These are phyloP conservation scores for Papilio dardanus DNA, from an alignment of 1,140 invertebrate species.

Conservation along the genomic window DNA sequence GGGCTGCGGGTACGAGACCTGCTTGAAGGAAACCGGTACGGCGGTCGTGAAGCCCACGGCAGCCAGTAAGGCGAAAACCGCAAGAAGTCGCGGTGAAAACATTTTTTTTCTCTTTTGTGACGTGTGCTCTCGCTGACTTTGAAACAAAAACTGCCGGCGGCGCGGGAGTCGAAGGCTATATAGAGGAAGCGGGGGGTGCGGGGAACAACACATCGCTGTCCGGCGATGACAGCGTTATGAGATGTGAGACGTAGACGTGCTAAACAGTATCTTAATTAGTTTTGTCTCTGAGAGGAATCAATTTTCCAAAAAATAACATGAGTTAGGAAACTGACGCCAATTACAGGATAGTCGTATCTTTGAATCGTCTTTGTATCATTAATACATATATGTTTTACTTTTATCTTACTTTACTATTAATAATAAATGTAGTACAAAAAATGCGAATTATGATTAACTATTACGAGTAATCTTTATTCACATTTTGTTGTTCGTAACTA, in stretches of 20 bases:
- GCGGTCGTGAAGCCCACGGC: conserved; percentile 57
- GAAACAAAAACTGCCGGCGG: conserved; percentile 66
- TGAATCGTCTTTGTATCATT: not conserved
- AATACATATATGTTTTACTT: too few relatives aligned
- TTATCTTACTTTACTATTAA: too few relatives aligned
- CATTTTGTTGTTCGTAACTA: too few relatives aligned
- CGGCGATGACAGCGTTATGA: conserved; percentile 50
- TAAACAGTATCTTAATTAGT: conserved; percentile 35
- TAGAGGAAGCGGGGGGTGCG: conserved; percentile 62
- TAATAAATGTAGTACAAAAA: too few relatives aligned
- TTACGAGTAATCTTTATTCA: too few relatives aligned
- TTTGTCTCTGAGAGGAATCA: conserved; percentile 34
- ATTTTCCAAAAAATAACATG: not conserved
- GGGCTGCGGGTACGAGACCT: conserved; percentile 48
- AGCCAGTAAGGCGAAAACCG: conserved; percentile 58
- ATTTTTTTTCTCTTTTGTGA: conserved; percentile 50
- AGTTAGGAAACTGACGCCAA: not conserved
- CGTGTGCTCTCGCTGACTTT: conserved; percentile 56
- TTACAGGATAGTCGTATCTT: not conserved
- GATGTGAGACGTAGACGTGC: conserved; percentile 44
- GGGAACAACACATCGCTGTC: conserved; percentile 64
- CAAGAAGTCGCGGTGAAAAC: conserved; percentile 65
- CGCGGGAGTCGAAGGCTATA: conserved; percentile 71
- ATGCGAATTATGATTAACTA: too few relatives aligned
- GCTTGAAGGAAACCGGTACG: conserved; percentile 57